Evolutionary conservation across 23 tunicate species (phyloP), one percentile per base, ranked within the genome.

Genomic region (Ascidia mentula): DNA sequence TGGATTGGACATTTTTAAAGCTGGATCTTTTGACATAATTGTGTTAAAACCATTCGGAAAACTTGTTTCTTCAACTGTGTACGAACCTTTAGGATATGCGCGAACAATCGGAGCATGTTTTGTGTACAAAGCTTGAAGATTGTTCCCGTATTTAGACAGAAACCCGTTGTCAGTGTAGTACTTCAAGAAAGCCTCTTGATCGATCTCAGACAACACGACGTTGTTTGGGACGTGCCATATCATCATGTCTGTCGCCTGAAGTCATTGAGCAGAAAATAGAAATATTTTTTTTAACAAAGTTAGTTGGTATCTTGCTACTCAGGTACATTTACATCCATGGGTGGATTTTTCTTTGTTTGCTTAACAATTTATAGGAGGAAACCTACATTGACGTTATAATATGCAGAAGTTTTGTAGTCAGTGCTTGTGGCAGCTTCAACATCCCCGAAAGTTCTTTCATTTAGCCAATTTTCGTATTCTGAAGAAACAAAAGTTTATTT

Each of bases 181-280:
- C 53, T 42, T 42, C 15, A 42, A 42, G 15, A 42, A 42, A 9
- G 53, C 53, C 53, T 42, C 53, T 15, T 42, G 12, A 15, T 42
- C 53, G 15, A 42, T 42, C 15, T 42, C 53, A 12, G 53, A 42
- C 53, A 42, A 42, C 15, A 12, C 15, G 8, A 46, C 26, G 33
- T n/a, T 31, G 65, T 83, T 83, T 0, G 87, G 89, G 36, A 85
- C 89, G 74, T 42, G 15, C 53, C 15, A 42, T 9, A 42, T 42
- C 53, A 42, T 42, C 53, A 42, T 42, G 53, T 42, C 53, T 42
- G 53, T 9, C 53, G 53, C 53, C 53, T 42, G 53, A 15, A 31
- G n/a, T n/a, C n/a, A n/a, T n/a, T n/a, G n/a, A n/a, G n/a, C n/a
- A 70, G 24, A 6, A 6, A 3, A 53, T 9, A 53, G 24, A 9